Evolutionary conservation across 2,888 invertebrate species (phyloP), one percentile per base, ranked within the genome.

Genomic region (Deilephila elpenor): DNA sequence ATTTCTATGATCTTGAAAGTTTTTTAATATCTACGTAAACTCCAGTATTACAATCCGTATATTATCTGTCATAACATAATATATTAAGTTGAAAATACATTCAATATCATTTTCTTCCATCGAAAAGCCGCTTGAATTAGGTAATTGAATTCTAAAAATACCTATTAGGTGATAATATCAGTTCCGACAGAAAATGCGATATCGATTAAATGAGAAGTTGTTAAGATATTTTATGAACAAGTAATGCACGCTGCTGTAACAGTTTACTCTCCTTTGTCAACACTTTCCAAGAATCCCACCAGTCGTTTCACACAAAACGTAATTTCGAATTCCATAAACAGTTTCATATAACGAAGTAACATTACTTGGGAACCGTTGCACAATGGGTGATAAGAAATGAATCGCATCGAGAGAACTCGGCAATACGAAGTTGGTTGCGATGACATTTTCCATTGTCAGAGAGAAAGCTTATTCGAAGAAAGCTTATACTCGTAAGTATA

Each of bases 301-400:
- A 5, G 56, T 44, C 56, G 56, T 20, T 25, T 67, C 51, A 11
- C 51, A 67, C 64, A 44, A 64, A 62, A 51, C 56, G 67, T 44
- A 51, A 51, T n/a, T 56, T 56, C 56, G 7, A 56, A 67, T 67
- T 44, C 44, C 67, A 67, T 29, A 51, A 67, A 67, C 44, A 14
- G 67, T 51, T 67, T 44, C 44, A 67, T 51, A 29, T 67, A 44
- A 25, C 44, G 44, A 34, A 61, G 61, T 61, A 62, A 62, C 34
- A 64, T 20, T 67, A 73, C 56, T 73, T 59, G 72, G 20, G 72
- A 73, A 73, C 56, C 73, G 75, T 76, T 73, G 56, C 74, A 81
- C 78, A 85, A 84, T 83, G 77, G 84, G 60, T 74, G 79, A 82
- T 80, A 84, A 81, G 82, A 81, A 83, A 79, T 80, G 81, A 82